Base-by-base conservation (phyloP, 2,113 vertebrate species). In the Uria aalge region DNA sequence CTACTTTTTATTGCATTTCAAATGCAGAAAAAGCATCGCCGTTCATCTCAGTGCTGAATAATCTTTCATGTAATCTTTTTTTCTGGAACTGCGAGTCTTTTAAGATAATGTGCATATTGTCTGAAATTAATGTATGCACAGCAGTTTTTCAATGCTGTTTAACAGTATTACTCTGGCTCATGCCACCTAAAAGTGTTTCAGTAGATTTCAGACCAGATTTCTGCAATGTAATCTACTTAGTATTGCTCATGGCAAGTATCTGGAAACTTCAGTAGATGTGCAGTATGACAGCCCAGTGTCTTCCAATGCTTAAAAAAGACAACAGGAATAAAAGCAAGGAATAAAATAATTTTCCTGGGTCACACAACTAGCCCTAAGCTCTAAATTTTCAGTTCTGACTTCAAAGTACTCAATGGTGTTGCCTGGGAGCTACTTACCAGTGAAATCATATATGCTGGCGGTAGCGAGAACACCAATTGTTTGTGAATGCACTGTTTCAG, bases 31-130 rank as follows among this genome's bases (percentile, higher is more conserved):
- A 80, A 81, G 10, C 53, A 68, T 29, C 22, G 50, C 29, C 12
- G 5, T 55, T 94, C 36, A 62, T 79, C 15, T 57, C 53, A 23
- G 32, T 41, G 36, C 48, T 79, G 57, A 85, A 94, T 95, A 92
- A 91, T 52, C 41, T 82, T 62, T 69, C 32, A 36, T 36, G 66
- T 91, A 96, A 95, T 96, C 80, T 81, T 80, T 43, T 91, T 89
- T 94, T 73, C 88, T 60, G 60, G 73, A 95, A 91, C 83, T 53
- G 34, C 17, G 30, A 87, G 11, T 15, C 71, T 93, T 95, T 87
- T 43, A 75, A 85, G 78, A 87, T 53, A 91, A 94, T 78, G 73
- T 60, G 69, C 27, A 32, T 81, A 81, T 89, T 92, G 91, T 82
- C 86, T 92, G 84, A 85, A 94, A 94, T 82, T 85, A 91, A 94